Evolutionary conservation across 2,113 vertebrate species (phyloP), one percentile per base, ranked within the genome.

Genomic region (Myrmecobius fasciatus): DNA sequence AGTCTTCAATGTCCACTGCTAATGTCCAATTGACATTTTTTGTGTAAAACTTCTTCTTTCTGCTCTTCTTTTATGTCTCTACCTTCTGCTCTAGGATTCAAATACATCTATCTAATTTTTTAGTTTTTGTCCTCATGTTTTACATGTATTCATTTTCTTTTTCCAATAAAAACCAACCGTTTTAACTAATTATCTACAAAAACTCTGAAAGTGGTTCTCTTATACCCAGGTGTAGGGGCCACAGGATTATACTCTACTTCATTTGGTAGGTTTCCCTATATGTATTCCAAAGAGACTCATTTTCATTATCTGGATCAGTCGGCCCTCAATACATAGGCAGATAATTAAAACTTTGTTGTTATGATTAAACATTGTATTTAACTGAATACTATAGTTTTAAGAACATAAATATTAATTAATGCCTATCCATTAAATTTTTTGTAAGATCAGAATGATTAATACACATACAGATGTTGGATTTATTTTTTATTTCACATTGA

Each of bases 331-430:
- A 88, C 90, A 53, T 25, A 92, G 91, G 26, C 95, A 95, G 56
- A 90, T 89, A 91, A 52, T 53, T 91, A 48, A 88, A n/a, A 75
- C 52, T 94, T 96, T 93, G 53, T 52, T 28, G 11, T 92, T 89
- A 67, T 49, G 89, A 22, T 48, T 31, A 60, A 60, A 60, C 11
- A 60, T 31, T 48, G 5, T 93, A 46, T 52, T 94, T n/a, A 95
- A 28, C n/a, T 94, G 20, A 91, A 91, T 95, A 60, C 60, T 48
- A 1, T 83, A 94, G 94, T 52, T 52, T 2, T 92, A 92, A 26
- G 3, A 60, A 67, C 91, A 36, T 60, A 43, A 25, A 56, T 94
- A 56, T 93, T 90, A 95, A 75, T 94, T 91, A 95, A 91, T 92
- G 47, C 89, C 91, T n/a, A 83, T 46, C 47, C 52, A 91, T 14